Evolutionary conservation across 2,888 invertebrate genomes (phyloP).

Genomic region (Brachyptera putata): DNA sequence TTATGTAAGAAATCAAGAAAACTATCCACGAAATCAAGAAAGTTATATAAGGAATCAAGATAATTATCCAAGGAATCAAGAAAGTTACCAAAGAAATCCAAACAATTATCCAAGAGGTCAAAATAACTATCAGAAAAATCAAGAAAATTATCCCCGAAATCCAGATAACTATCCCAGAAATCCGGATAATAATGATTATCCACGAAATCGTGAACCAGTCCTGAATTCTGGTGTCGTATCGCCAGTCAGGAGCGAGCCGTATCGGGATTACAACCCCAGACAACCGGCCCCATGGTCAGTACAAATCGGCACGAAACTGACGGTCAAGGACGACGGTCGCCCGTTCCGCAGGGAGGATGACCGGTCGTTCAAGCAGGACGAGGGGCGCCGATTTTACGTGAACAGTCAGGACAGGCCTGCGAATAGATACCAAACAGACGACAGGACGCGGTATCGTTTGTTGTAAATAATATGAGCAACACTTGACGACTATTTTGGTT

Average conservation of each 20-base stretch:
- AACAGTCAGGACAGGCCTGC: conserved; percentile 28
- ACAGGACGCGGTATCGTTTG: conserved; percentile 4
- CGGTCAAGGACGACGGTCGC: conserved; percentile 34
- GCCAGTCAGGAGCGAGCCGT: conserved; percentile 30
- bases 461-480: too few species aligned
- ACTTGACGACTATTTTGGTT: too few species aligned
- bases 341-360: conserved; percentile 29
- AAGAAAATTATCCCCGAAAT: background rate
- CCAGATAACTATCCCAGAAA: background rate
- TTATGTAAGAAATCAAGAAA: background rate
- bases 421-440: background rate
- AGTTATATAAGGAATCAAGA: too few species aligned
- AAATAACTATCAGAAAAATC: background rate
- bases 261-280: conserved; percentile 33
- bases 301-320: conserved; percentile 34
- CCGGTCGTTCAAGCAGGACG: conserved; percentile 24
- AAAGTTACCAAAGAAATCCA: too few species aligned
- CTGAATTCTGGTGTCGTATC: background rate
- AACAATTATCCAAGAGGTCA: background rate
- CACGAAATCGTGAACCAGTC: conserved; percentile 19
- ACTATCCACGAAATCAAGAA: background rate
- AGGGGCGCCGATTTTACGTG: conserved; percentile 31
- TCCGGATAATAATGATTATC: too few species aligned
- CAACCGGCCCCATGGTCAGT: conserved; percentile 34
- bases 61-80: conserved; percentile 16